Evolutionary conservation across 2,113 vertebrate genomes (phyloP), one percentile per base, ranked within the genome.

Genomic region (Carassius auratus): DNA sequence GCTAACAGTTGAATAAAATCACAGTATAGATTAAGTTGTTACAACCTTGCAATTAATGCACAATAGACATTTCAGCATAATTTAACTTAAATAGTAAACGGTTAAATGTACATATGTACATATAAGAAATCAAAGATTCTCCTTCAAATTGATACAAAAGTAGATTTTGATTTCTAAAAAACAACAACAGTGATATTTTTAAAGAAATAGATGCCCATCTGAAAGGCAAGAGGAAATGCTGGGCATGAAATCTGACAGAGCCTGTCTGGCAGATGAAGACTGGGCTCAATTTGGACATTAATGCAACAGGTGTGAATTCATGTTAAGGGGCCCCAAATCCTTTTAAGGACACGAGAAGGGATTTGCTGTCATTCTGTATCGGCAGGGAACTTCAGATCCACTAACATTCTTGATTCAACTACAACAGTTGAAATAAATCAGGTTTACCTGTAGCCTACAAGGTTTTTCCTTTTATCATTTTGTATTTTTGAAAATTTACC

Each of bases 221-320:
- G 61, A 81, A 68, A 69, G 61, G 62, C 33, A 33, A 50, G 26
- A 84, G 62, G 62, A 86, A 84, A 85, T 73, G 30, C 52, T 52
- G 71, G 75, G 45, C 73, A 68, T 74, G 9, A 68, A 17, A 42
- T 79, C 38, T 75, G 87, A 88, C 81, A 73, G 48, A 84, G 77
- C 62, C 15, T 85, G 87, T 88, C 85, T 82, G 75, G 85, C 68
- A 36, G 9, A 52, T 55, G 36, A 76, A 48, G 48, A 52, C 81
- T 17, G 81, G 81, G 81, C 74, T 42, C 38, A 36, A 64, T 33
- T 68, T 73, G 62, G 81, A 86, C 83, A 85, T 79, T 84, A 89
- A 85, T 85, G 86, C 55, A 85, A 86, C 89, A 89, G 89, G 89
- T 89, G 89, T 88, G 81, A 68, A 38, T 76, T 84, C 14, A 64